phyloP scores from a whole-genome alignment of 2,888 invertebrate genomes.

The Cheilosia variabilis region DNA sequence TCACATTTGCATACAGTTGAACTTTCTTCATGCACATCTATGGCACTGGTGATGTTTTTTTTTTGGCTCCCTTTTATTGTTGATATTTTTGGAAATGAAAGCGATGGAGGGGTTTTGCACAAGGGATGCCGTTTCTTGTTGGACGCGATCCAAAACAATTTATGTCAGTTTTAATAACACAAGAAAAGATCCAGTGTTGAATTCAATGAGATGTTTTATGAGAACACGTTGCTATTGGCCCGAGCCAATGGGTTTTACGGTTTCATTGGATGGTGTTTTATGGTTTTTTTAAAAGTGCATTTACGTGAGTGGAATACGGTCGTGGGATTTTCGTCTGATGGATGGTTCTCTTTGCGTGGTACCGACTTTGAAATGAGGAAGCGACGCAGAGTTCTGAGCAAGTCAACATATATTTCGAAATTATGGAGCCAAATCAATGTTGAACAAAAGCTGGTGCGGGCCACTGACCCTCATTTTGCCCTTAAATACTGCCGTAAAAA shows the following conservation, averaged over 20 bases:
- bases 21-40: slow-evolving; percentile 36
- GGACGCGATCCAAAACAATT: slow-evolving; percentile 70
- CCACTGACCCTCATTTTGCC: too few species aligned
- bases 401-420: too few species aligned
- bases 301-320: slow-evolving; percentile 26
- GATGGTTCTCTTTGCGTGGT: too few species aligned
- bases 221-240: slow-evolving; percentile 60
- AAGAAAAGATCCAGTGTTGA: slow-evolving; percentile 34
- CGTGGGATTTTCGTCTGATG: neutral
- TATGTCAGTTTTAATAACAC: slow-evolving; percentile 73
- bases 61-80: slow-evolving; percentile 56
- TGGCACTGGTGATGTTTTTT: neutral
- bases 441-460: too few species aligned
- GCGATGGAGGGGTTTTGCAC: neutral
- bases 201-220: slow-evolving; percentile 66
- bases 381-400: too few species aligned
- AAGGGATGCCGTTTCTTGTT: slow-evolving; percentile 53
- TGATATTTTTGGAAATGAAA: slow-evolving; percentile 30
- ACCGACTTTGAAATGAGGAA: too few species aligned
- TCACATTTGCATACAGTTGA: slow-evolving; percentile 70
- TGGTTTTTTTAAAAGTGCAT: slow-evolving; percentile 4
- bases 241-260: neutral
- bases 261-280: slow-evolving; percentile 15
- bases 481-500: too few species aligned
- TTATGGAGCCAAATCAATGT: too few species aligned